Percentiles rank a stretch among this genome's conserved stretches.
These are phyloP conservation scores for Drosophila fuyamai DNA, from an alignment of 1,140 invertebrate species.

Conservation along the genomic window DNA sequence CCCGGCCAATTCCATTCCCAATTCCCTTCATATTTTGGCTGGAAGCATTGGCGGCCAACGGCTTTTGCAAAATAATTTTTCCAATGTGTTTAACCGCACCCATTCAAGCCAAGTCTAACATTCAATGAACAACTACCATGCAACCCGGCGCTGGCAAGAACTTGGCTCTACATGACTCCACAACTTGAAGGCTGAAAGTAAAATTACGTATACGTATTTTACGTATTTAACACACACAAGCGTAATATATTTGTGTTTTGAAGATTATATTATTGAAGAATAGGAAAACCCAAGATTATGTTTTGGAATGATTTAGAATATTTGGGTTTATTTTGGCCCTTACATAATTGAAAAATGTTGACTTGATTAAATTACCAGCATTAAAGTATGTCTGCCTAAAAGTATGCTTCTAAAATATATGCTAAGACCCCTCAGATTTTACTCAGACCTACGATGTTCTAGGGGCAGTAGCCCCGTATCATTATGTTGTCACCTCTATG, in stretches of 20 bases:
- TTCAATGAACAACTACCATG: background rate
- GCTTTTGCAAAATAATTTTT: conserved; percentile 38
- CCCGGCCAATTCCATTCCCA: conserved; percentile 10
- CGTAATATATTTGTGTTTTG: background rate
- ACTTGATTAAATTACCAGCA: too few species aligned
- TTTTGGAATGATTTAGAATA: too few species aligned
- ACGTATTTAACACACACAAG: background rate
- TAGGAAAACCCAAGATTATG: too few species aligned
- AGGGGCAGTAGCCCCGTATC: too few species aligned
- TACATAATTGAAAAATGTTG: too few species aligned
- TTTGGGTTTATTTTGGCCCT: too few species aligned
- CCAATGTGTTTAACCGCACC: conserved; percentile 36
- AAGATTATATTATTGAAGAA: too few species aligned
- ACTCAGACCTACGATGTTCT: too few species aligned
- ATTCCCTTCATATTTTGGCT: conserved; percentile 16
- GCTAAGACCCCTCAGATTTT: too few species aligned
- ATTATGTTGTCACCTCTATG: too few species aligned
- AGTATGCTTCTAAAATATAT: background rate
- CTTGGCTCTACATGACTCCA: conserved; percentile 1
- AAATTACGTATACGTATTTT: conserved; percentile 25
- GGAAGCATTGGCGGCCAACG: conserved; percentile 1
- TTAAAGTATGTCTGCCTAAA: background rate
- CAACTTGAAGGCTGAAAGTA: conserved; percentile 25
- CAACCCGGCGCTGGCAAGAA: conserved; percentile 8
- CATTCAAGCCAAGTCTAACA: conserved; percentile 17